A percentile compares a stretch with the other conserved stretches of the same genome.
Evolutionary conservation across 2,113 vertebrate species (phyloP).

Genomic region (Lasiurus cinereus): DNA sequence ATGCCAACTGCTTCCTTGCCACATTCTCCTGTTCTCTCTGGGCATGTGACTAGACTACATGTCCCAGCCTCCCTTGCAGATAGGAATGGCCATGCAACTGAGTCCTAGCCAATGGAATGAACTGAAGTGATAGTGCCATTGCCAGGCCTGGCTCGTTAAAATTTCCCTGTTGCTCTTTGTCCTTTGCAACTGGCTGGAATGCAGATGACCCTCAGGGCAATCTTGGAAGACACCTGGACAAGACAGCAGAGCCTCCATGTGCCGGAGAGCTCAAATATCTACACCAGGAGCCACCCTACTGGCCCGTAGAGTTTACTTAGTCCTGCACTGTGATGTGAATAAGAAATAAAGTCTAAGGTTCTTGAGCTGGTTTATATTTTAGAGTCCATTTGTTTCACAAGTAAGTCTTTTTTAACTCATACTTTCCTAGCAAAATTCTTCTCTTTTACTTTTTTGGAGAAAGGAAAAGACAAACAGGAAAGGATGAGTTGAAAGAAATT

Average conservation of each 20-base stretch:
- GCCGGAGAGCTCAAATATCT: not conserved
- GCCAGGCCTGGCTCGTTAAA: not conserved
- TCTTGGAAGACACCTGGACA: not conserved
- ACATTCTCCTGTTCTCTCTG: not conserved
- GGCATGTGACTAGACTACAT: not conserved
- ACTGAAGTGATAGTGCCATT: not conserved
- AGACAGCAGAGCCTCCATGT: not conserved
- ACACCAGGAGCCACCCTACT: not conserved
- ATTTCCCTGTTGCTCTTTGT: not conserved
- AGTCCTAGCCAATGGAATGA: not conserved
- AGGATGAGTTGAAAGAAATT: not conserved
- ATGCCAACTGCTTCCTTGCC: not conserved
- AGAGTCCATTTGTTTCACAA: not conserved
- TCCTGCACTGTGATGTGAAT: not conserved
- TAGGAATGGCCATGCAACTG: not conserved
- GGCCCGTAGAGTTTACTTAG: not conserved
- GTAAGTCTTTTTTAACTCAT: slow-evolving; percentile 8
- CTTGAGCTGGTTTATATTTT: not conserved
- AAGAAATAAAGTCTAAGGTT: not conserved
- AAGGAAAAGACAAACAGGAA: not conserved
- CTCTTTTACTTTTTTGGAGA: not conserved
- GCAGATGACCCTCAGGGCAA: not conserved
- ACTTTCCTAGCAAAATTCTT: not conserved
- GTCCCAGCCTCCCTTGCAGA: not conserved
- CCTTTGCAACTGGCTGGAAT: not conserved